phyloP scores from a whole-genome alignment of 2,113 vertebrate genomes.

The Uria lomvia region DNA sequence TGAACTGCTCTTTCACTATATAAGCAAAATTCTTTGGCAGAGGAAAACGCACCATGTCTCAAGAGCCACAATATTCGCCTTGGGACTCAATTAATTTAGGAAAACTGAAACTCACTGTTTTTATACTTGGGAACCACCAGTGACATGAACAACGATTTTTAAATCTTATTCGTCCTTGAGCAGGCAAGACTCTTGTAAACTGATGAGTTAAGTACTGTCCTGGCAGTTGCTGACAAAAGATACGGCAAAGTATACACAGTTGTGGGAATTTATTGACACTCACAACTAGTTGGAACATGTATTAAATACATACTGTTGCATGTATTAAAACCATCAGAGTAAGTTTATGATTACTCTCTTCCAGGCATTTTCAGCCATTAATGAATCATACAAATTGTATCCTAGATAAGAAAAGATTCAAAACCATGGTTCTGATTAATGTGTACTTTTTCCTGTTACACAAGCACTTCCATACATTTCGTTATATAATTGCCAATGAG shows the following conservation, averaged over 20 bases:
- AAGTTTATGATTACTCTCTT: background rate
- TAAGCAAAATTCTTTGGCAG: conserved; percentile 1
- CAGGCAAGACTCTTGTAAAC: background rate
- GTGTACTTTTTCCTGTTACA: background rate
- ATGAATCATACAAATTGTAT: background rate
- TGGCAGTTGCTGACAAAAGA: background rate
- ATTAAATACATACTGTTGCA: background rate
- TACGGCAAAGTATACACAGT: background rate
- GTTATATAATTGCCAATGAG: background rate
- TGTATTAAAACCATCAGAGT: background rate
- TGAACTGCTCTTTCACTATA: background rate
- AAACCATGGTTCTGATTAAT: background rate
- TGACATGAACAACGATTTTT: conserved; percentile 25
- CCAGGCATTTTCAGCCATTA: background rate
- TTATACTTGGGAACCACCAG: conserved; percentile 4
- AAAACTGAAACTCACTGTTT: conserved; percentile 14
- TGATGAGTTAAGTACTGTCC: background rate
- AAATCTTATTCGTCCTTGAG: background rate
- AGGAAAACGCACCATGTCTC: background rate
- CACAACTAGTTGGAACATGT: background rate
- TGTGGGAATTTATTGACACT: background rate
- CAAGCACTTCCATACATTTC: background rate
- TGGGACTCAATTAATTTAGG: conserved; percentile 50
- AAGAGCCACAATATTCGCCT: background rate
- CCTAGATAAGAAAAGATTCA: background rate